Conservation (phyloP, 2,888 invertebrate species). For the Belgica antarctica region DNA sequence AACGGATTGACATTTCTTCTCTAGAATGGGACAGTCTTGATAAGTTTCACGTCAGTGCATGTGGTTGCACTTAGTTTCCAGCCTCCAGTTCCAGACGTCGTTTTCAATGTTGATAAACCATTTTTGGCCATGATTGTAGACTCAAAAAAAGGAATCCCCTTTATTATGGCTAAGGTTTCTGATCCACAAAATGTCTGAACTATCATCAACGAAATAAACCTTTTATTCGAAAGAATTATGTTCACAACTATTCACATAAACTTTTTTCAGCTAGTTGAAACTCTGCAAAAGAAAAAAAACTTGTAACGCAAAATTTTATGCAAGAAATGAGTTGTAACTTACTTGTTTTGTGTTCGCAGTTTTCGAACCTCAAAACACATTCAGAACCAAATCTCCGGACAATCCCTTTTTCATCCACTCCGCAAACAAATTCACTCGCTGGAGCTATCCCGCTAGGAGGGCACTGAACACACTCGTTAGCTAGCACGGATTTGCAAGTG, state of each 20-base stretch:
- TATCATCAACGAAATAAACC: background rate
- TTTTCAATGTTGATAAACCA: slow-evolving; percentile 56
- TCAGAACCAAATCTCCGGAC: slow-evolving; percentile 15
- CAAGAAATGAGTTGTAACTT: background rate
- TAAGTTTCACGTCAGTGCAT: slow-evolving; percentile 56
- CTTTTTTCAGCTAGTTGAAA: slow-evolving; percentile 17
- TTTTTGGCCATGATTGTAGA: slow-evolving; percentile 59
- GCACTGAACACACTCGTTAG: slow-evolving; percentile 37
- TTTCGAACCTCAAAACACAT: slow-evolving; percentile 32
- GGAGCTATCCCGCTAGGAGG: background rate
- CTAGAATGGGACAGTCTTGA: slow-evolving; percentile 57
- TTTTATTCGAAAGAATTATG: slow-evolving; percentile 1
- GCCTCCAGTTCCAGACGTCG: slow-evolving; percentile 49
- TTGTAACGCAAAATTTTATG: too few relatives aligned
- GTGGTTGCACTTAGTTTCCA: slow-evolving; percentile 57
- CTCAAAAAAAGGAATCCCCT: slow-evolving; percentile 53
- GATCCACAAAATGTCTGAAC: slow-evolving; percentile 50
- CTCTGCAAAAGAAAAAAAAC: slow-evolving; percentile 23
- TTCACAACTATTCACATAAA: background rate
- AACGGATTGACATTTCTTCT: too few relatives aligned
- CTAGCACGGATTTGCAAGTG: background rate
- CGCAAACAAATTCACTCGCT: slow-evolving; percentile 17
- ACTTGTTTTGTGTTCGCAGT: slow-evolving; percentile 40
- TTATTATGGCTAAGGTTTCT: slow-evolving; percentile 58
- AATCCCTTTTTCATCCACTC: slow-evolving; percentile 27